Base-by-base conservation (phyloP, 1,140 invertebrate species). In the Leptestheria dahalacensis region DNA sequence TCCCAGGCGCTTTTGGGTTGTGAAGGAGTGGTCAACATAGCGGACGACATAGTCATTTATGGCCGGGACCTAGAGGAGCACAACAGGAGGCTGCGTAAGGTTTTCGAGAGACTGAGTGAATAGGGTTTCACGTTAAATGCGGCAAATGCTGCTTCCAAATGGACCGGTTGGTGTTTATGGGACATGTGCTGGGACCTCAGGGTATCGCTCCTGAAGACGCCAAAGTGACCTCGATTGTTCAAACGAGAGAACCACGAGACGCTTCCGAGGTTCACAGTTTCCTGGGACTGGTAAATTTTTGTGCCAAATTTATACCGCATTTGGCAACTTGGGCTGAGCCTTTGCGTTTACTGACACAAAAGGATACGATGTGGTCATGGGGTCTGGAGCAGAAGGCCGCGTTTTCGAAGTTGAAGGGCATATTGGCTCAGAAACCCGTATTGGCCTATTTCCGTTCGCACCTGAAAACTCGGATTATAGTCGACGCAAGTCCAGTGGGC, bases 401-500 rank as follows among this genome's bases (percentile, higher is more conserved):
- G 3, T 63, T 68, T 20, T 18, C 65, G 1, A 21, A 49, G 2
- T 12, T 65, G 0, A 68, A 65, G 51, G n/a, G 55, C 6, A 12
- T 51, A n/a, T 20, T 69, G 15, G 33, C 46, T 12, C 41, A 28
- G 3, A 15, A 53, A 6, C 47, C 65, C 6, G 15, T 63, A n/a
- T 51, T 70, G 2, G 53, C 62, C 48, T 67, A 66, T 55, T 73
- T 66, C 64, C 63, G 72, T 54, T n/a, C 48, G 21, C 63, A 66
- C 11, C 66, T 67, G 57, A 61, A 57, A 6, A 61, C 69, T 1
- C 63, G 62, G 11, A 61, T 74, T 3, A 66, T 65, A 28, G 66
- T 68, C 1, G 75, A 77, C 65, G 68, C 68, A 2, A 70, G 67
- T 20, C 55, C 68, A 48, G 23, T 65, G 41, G 74, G 70, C 1